These are phyloP conservation scores for Drosophila triauraria DNA, from an alignment of 1,140 invertebrate species.

Conservation along the genomic window DNA sequence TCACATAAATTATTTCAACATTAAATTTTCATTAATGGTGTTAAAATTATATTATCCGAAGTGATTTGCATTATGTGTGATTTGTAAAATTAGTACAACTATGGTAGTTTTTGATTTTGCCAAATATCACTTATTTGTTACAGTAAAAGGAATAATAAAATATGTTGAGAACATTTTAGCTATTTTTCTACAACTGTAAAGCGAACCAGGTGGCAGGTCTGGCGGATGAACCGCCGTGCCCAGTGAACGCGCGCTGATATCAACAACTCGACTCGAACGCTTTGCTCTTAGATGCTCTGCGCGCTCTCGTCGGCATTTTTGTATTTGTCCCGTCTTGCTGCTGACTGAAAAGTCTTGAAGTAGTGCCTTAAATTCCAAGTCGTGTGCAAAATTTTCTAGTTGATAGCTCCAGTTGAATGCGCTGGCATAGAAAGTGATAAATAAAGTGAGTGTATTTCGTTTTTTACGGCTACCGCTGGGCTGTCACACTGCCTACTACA, in stretches of 20 bases:
- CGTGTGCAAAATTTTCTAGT: slow-evolving; percentile 51
- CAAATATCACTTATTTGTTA: too few relatives aligned
- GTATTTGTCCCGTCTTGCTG: slow-evolving; percentile 44
- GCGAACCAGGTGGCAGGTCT: background rate
- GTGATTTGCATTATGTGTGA: background rate
- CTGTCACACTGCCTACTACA: slow-evolving; percentile 26
- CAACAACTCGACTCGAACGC: slow-evolving; percentile 22
- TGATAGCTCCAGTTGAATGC: slow-evolving; percentile 39
- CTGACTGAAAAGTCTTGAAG: slow-evolving; percentile 42
- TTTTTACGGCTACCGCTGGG: slow-evolving; percentile 47
- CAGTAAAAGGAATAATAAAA: too few relatives aligned
- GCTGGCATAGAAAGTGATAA: slow-evolving; percentile 47
- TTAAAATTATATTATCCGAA: too few relatives aligned
- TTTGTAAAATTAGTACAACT: background rate
- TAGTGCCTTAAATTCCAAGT: slow-evolving; percentile 46
- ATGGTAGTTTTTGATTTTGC: too few relatives aligned
- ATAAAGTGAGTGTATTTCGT: slow-evolving; percentile 58
- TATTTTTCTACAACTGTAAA: background rate
- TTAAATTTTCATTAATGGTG: too few relatives aligned
- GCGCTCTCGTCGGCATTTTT: slow-evolving; percentile 47
- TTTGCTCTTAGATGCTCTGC: slow-evolving; percentile 36
- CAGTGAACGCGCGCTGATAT: slow-evolving; percentile 15
- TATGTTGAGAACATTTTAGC: background rate
- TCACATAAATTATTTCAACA: background rate
- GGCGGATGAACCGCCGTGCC: background rate